Evolutionary conservation across 1,140 invertebrate species (phyloP).

Genomic region (Neodiprion pinetum): DNA sequence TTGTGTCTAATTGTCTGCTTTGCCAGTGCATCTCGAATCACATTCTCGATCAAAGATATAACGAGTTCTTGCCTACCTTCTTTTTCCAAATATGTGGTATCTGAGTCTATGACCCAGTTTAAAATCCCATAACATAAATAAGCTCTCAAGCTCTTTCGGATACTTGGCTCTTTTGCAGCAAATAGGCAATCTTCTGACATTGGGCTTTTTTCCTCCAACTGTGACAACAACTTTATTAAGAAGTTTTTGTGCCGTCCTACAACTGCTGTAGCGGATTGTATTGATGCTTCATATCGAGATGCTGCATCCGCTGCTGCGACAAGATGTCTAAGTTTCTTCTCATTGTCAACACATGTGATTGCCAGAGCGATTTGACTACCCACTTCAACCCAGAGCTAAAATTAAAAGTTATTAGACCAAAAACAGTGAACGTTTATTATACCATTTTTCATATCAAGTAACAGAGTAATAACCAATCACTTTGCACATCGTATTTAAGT

Average conservation of each 20-base stretch:
- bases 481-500: too few relatives aligned
- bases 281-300: constrained; percentile 36
- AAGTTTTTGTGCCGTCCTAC: constrained; percentile 24
- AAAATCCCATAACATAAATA: constrained; percentile 50
- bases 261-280: neutral
- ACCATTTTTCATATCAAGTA: too few relatives aligned
- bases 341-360: constrained; percentile 29
- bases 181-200: constrained; percentile 36
- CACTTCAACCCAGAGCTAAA: constrained; percentile 38
- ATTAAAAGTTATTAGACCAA: neutral
- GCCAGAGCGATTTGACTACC: constrained; percentile 48
- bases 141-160: constrained; percentile 44
- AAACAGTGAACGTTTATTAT: too few relatives aligned
- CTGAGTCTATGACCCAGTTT: constrained; percentile 37
- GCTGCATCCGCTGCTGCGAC: constrained; percentile 37
- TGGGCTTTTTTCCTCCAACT: constrained; percentile 38
- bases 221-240: constrained; percentile 38
- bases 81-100: constrained; percentile 10
- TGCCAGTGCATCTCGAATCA: constrained; percentile 43
- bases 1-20: constrained; percentile 40
- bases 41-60: constrained; percentile 35
- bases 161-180: constrained; percentile 13
- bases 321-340: constrained; percentile 41
- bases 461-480: too few relatives aligned
- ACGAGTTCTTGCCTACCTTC: constrained; percentile 27